Percentiles rank a stretch among this genome's conserved stretches.
These are phyloP conservation scores for Atta cephalotes DNA, from an alignment of 1,140 invertebrate genomes.

Conservation along the genomic window DNA sequence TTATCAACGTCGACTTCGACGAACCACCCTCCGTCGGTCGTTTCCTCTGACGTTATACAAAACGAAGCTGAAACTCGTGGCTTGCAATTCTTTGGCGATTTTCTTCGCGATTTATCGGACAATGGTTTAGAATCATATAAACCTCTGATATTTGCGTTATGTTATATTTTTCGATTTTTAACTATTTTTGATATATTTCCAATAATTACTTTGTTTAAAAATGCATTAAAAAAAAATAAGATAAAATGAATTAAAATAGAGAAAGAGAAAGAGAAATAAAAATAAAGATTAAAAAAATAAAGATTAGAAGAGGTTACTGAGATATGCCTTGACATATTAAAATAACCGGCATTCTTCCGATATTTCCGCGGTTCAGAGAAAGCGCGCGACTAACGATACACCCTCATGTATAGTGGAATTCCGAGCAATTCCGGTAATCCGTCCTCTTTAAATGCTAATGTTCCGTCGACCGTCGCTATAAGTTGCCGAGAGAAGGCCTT, in stretches of 20 bases:
- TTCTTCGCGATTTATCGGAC: conserved; percentile 24
- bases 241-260: neutral
- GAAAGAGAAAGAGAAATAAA: neutral
- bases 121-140: neutral
- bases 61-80: conserved; percentile 17
- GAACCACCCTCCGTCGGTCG: conserved; percentile 44
- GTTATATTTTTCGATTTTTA: neutral
- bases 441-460: conserved; percentile 59
- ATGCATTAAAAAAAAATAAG: neutral
- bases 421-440: conserved; percentile 46
- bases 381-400: conserved; percentile 23
- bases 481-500: conserved; percentile 29
- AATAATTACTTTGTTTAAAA: neutral
- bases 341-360: neutral
- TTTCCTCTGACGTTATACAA: conserved; percentile 34
- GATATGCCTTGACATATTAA: conserved; percentile 1
- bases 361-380: conserved; percentile 28
- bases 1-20: conserved; percentile 61
- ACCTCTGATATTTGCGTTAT: neutral
- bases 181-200: neutral
- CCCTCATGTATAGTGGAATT: neutral
- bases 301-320: neutral
- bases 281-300: neutral
- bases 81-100: conserved; percentile 21
- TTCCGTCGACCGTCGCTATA: conserved; percentile 26